Base-by-base conservation (phyloP, 2,888 invertebrate genomes). In the Cataglyphis rosenhaueri region DNA sequence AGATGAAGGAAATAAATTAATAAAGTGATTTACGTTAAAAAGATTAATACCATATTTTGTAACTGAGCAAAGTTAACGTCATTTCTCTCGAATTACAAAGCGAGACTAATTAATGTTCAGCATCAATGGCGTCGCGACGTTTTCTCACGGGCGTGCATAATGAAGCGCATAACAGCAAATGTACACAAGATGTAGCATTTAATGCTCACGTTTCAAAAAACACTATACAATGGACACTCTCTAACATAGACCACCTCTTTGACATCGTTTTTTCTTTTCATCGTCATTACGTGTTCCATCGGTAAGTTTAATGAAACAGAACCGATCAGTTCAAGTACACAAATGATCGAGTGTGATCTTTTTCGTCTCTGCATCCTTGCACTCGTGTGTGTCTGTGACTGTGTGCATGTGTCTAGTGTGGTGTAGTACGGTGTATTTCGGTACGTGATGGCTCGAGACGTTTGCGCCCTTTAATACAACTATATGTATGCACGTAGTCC, bases 191-290 rank as follows among this genome's bases (percentile, higher is more conserved):
- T 93, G 93, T 92, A 93, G 94, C 94, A 94, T 94, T 94, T 94
- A 94, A 94, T 94, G 94, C 94, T 94, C 92, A 94, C 93, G 93
- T 94, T 93, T 93, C 93, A 93, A 94, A 94, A 94, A 94, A 94
- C 93, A 94, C 94, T 94, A 93, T 94, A 94, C 94, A 94, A 94
- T 94, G 93, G 94, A 94, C 94, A 94, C 93, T 93, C 93, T 93
- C 94, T 94, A 94, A 94, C 93, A 94, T 93, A 94, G 93, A 94
- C 92, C 93, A 93, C 92, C 93, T 52, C 52, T 91, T 89, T 92
- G 93, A 93, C 92, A 92, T 92, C 90, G 89, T 91, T 91, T 21
- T 86, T 92, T 90, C 90, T 91, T 87, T 90, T 91, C 89, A 86
- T 91, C 90, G 91, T 91, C 88, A 85, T 90, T 88, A 86, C 92